phyloP scores from a whole-genome alignment of 2,797 vertebrate genomes.

The Sebastes miniatus region DNA sequence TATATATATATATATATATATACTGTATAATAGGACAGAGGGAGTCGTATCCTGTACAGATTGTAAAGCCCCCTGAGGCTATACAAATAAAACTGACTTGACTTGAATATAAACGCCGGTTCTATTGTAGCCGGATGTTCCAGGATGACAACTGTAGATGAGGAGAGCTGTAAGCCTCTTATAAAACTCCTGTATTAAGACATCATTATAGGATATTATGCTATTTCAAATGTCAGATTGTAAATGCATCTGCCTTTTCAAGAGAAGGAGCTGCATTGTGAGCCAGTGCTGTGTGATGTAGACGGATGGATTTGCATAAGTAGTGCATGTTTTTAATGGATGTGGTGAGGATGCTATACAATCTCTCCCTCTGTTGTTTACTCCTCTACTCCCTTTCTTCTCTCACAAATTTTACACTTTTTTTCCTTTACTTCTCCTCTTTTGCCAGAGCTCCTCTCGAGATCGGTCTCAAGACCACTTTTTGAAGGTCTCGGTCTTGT shows the following conservation, averaged over 20 bases:
- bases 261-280: background rate
- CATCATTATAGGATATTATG: background rate
- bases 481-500: no score
- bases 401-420: background rate
- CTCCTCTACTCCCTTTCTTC: background rate
- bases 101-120: background rate
- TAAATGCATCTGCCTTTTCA: background rate
- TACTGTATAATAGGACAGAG: no score
- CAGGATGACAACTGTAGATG: background rate
- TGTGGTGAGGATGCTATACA: background rate
- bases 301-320: slow-evolving; percentile 9
- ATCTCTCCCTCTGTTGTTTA: background rate
- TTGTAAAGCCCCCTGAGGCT: no score
- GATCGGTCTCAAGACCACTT: no score
- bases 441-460: background rate
- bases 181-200: background rate
- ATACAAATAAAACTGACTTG: no score
- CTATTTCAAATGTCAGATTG: background rate
- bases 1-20: no score
- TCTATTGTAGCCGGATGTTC: background rate
- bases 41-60: no score
- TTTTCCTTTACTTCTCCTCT: background rate
- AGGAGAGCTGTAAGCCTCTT: slow-evolving; percentile 19
- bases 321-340: background rate
- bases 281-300: background rate